These are phyloP conservation scores for Irena cyanogastra DNA, from an alignment of 2,113 vertebrate genomes.

Conservation along the genomic window DNA sequence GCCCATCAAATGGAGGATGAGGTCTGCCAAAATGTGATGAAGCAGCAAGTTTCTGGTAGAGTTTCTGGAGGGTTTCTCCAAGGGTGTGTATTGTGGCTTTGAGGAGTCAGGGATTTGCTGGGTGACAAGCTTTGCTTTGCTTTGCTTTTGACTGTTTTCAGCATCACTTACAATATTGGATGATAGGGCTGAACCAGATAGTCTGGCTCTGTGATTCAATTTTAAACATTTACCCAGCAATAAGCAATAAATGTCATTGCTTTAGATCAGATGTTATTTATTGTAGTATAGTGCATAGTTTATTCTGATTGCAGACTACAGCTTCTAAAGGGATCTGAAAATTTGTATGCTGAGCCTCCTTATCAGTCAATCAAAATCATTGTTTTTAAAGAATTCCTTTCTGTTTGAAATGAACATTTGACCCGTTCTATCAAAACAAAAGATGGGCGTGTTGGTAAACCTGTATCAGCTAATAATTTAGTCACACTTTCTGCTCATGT, in stretches of 20 bases:
- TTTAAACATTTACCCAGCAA: not conserved
- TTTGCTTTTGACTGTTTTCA: not conserved
- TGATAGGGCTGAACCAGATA: not conserved
- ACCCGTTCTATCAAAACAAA: not conserved
- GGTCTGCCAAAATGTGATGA: not conserved
- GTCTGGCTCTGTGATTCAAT: not conserved
- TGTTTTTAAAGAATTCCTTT: not conserved
- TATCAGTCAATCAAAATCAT: not conserved
- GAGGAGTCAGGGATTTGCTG: not conserved
- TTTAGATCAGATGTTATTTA: not conserved
- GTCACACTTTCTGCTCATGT: not conserved
- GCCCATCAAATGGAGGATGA: not conserved
- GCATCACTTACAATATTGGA: not conserved
- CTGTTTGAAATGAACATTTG: not conserved
- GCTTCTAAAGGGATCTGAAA: not conserved
- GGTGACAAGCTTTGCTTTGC: not conserved
- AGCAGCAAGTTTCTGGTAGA: not conserved
- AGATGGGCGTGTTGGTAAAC: not conserved
- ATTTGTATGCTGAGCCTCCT: not conserved
- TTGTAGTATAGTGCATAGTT: not conserved
- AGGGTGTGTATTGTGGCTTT: fast-evolving
- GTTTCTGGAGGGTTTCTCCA: not conserved
- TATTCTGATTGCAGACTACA: not conserved
- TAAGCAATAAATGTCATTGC: not conserved
- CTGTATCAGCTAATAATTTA: not conserved